Conservation (phyloP, 2,113 vertebrate genomes). For the Cavia porcellus region DNA sequence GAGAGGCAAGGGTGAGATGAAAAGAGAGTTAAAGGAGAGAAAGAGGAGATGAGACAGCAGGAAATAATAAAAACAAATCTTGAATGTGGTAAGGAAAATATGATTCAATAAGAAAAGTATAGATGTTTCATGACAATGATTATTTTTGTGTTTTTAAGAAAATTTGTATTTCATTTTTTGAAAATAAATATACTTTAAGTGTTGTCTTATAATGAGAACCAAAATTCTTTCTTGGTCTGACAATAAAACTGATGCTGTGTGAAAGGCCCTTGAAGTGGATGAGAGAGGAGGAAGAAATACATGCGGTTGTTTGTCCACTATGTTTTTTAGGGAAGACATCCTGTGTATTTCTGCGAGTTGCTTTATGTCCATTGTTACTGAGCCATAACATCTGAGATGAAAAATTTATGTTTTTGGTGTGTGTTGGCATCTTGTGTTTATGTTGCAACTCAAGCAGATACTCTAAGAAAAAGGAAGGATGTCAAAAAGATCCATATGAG, state of each 20-base stretch:
- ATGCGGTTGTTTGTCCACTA: neutral
- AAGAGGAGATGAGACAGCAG: accelerated
- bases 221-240: neutral
- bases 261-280: neutral
- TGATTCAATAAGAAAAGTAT: neutral
- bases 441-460: neutral
- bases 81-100: neutral
- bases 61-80: neutral
- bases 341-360: neutral
- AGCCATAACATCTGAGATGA: neutral
- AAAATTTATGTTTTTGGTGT: neutral
- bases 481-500: neutral
- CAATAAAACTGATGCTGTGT: neutral
- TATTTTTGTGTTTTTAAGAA: neutral
- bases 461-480: neutral
- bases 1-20: neutral
- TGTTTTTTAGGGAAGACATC: neutral
- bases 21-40: neutral
- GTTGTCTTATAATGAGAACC: neutral
- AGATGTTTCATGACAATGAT: neutral
- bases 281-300: neutral
- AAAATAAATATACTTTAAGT: neutral
- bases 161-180: neutral
- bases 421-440: neutral
- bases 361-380: neutral